Percentiles rank a stretch among this genome's conserved stretches.
Conservation (phyloP, 1,140 invertebrate species). For the Procambarus virginalis region DNA sequence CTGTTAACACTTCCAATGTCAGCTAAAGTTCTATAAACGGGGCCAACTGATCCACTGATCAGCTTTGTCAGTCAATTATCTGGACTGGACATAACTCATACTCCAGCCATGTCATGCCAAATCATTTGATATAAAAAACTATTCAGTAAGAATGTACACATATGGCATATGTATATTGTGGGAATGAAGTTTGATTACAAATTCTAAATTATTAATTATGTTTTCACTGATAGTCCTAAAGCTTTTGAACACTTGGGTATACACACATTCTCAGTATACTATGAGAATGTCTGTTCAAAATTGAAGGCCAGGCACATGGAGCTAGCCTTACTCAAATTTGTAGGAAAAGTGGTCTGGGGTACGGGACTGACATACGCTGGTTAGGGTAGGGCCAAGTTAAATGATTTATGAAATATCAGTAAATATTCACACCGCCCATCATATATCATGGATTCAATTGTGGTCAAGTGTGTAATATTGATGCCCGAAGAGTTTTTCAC, state of each 20-base stretch:
- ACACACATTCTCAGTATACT: background rate
- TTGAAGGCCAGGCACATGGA: too few species aligned
- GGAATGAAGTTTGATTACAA: background rate
- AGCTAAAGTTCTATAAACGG: background rate
- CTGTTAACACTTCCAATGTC: slow-evolving; percentile 28
- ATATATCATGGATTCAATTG: too few species aligned
- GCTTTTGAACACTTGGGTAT: background rate
- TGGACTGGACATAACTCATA: background rate
- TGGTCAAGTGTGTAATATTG: too few species aligned
- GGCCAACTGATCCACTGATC: background rate
- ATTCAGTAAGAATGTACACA: slow-evolving; percentile 24
- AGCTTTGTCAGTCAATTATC: background rate
- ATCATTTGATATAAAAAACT: slow-evolving; percentile 22
- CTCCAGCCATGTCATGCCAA: slow-evolving; percentile 33
- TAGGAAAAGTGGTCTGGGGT: too few species aligned
- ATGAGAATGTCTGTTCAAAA: too few species aligned
- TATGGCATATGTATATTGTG: background rate
- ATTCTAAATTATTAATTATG: slow-evolving; percentile 3
- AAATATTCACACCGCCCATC: too few species aligned
- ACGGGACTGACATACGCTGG: too few species aligned
- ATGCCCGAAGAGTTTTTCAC: too few species aligned
- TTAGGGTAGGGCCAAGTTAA: too few species aligned
- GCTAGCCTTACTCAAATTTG: too few species aligned
- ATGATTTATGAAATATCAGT: too few species aligned
- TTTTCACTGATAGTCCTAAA: background rate